These are phyloP conservation scores for Agrotis segetum DNA, from an alignment of 2,888 invertebrate species.

Conservation along the genomic window DNA sequence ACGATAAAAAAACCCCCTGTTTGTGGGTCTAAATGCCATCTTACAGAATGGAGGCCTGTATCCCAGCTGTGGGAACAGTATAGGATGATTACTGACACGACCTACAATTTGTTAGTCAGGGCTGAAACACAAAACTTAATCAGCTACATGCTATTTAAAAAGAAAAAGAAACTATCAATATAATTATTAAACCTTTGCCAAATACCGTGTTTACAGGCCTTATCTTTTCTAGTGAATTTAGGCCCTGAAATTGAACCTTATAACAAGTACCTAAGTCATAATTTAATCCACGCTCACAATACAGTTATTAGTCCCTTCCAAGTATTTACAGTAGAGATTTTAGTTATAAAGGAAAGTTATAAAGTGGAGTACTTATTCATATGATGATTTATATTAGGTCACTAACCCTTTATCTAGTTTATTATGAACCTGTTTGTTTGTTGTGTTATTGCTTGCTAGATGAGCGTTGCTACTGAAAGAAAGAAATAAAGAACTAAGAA, in stretches of 20 bases:
- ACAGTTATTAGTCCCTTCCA: background rate
- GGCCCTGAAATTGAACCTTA: background rate
- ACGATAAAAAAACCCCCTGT: no score
- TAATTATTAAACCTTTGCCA: no score
- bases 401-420: background rate
- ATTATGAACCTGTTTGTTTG: background rate
- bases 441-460: background rate
- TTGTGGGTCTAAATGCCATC: no score
- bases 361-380: background rate
- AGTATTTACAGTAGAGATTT: constrained; percentile 10
- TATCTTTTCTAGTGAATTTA: background rate
- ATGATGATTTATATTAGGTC: background rate
- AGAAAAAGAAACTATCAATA: no score
- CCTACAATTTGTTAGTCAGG: no score
- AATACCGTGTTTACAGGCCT: background rate
- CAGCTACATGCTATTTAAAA: no score
- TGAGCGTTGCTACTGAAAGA: background rate
- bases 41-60: no score
- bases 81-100: no score
- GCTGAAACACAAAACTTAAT: no score
- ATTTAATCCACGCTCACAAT: constrained; percentile 11
- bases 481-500: no score
- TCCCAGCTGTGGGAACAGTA: no score
- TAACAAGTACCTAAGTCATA: background rate
- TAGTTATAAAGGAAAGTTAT: constrained; percentile 2